Percentiles rank a stretch among this genome's conserved stretches.
These are phyloP conservation scores for Dendrolimus houi DNA, from an alignment of 2,888 invertebrate genomes.

Conservation along the genomic window DNA sequence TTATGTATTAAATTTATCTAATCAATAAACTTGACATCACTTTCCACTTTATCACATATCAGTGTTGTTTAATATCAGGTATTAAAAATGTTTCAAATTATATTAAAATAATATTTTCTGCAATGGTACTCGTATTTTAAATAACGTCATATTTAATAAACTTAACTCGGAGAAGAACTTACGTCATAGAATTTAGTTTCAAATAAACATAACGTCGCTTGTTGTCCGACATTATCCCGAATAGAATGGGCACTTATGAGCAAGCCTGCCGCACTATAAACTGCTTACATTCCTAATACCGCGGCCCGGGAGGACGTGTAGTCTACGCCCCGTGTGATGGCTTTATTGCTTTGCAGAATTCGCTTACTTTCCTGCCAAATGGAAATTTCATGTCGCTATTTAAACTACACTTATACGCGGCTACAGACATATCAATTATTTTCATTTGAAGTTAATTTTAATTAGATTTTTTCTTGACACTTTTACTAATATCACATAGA, in stretches of 20 bases:
- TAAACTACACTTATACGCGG: neutral
- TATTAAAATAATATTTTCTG: too few relatives aligned
- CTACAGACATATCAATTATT: too few relatives aligned
- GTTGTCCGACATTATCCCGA: constrained; percentile 59
- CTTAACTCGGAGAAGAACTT: neutral
- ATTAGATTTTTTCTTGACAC: too few relatives aligned
- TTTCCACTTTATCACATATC: too few relatives aligned
- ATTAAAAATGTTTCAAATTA: too few relatives aligned
- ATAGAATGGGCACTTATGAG: constrained; percentile 68
- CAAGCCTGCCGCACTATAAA: constrained; percentile 60
- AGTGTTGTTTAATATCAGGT: too few relatives aligned
- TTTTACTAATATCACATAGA: too few relatives aligned
- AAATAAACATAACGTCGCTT: constrained; percentile 60
- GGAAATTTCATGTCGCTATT: neutral
- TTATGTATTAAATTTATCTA: too few relatives aligned
- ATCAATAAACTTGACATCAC: too few relatives aligned
- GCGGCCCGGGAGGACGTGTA: constrained; percentile 38
- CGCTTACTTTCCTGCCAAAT: constrained; percentile 1
- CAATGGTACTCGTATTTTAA: too few relatives aligned
- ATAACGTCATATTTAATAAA: too few relatives aligned
- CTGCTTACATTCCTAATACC: constrained; percentile 60
- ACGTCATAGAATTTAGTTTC: constrained; percentile 21
- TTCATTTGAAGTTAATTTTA: too few relatives aligned
- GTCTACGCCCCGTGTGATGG: constrained; percentile 35
- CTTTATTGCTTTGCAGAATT: constrained; percentile 42